Base-by-base conservation (phyloP, 2,888 invertebrate genomes). In the Ennomos erosarius region DNA sequence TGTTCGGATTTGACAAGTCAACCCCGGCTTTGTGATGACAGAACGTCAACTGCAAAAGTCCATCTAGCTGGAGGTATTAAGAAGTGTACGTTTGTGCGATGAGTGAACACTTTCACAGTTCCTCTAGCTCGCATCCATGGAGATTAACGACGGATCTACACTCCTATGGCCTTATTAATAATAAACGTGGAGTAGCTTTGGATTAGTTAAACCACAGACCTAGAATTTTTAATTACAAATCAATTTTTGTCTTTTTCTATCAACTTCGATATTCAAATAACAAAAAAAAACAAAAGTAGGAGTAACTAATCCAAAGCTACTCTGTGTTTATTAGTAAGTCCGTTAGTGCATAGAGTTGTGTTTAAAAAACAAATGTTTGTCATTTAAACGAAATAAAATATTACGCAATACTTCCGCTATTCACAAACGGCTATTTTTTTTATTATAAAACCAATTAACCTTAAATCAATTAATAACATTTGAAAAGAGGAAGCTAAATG, bases 1-100 rank as follows among this genome's bases (percentile, higher is more conserved):
- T 88, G 81, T 77, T 70, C 64, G 76, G 79, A 83, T 84, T 86
- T 82, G 75, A 64, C 62, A 62, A 67, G 64, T 67, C 68, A 67
- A 45, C 54, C 37, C 59, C 40, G 57, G 65, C 65, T 67, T 65
- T 67, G 69, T 64, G 67, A 62, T 65, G 65, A 62, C 60, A 47
- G 42, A 35, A 9, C 49, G 64, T 63, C 64, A 63, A 40, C 54
- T 53, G 40, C 61, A 58, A 66, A 66, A 66, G 59, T 59, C 57
- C 11, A 50, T 55, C 67, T 61, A 59, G 63, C 59, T 59, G 59
- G 55, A 44, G 58, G 42, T 61, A 64, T 65, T 61, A 59, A 61
- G 62, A 61, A 46, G 47, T 33, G 36, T 61, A 50, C 44, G 55
- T 48, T 44, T 47, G 55, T 37, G 36, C 47, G 26, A 37, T 55